Evolutionary conservation across 37 sponge, comb jelly and placozoan species (phyloP), one percentile per base, ranked within the genome.

Genomic region (Halisarca cf. caerulea): DNA sequence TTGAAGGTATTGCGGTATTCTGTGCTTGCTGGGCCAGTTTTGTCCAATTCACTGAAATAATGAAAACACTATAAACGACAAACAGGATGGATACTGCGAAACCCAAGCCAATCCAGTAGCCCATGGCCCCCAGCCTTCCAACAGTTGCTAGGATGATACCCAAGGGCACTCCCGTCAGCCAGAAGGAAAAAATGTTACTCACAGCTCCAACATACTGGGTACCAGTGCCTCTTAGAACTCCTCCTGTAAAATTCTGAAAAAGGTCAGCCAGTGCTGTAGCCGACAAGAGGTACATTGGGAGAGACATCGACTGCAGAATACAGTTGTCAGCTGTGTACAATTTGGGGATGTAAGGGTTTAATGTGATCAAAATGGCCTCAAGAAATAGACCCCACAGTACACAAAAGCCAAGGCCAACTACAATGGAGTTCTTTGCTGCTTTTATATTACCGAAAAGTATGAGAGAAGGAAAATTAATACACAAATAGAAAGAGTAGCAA

Each of bases 51-150:
- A 58, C 80, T 30, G 45, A 38, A 9, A 84, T 21, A 14, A 87
- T 23, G 21, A 86, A 8, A 20, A 83, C 53, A 57, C 79, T 3
- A 40, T 70, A 85, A 21, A 73, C 5, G 38, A 59, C 15, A 2
- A 43, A 40, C 25, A 41, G 77, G 2, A 2, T 40, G 1, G 24
- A 74, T 3, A 40, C 36, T 2, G 80, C 92, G 18, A 66, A 54
- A 32, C 59, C 51, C 6, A 88, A 62, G 21, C 92, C 92, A 58
- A 85, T 82, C 92, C 92, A 92, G 37, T 84, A 53, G 30, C 92
- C 92, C 34, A 81, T 41, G 9, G 83, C 77, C 9, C 88, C 88
- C 66, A 92, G 32, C 1, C 81, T 71, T 6, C 41, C 80, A 39
- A 58, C 27, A 5, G 82, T 74, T 15, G 89, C 92, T 40, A 92